phyloP scores from a whole-genome alignment of 2,888 invertebrate genomes.

The Dicyrtoma fusca region DNA sequence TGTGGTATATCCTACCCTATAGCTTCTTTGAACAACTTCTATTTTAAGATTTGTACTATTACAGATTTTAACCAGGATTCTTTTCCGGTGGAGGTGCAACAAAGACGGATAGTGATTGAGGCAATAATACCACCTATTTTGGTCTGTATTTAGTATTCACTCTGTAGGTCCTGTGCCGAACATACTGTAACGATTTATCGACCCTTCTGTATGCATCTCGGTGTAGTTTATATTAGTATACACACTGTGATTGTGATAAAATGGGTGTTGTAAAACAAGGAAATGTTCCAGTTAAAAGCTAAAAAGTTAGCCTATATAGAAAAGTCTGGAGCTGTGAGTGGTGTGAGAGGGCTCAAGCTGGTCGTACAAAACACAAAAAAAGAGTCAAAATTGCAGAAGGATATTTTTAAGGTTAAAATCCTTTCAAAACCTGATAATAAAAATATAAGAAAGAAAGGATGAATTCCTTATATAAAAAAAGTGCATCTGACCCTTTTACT shows the following conservation, averaged over 20 bases:
- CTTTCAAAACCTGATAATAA: too few relatives aligned
- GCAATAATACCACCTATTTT: too few relatives aligned
- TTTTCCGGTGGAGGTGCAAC: too few relatives aligned
- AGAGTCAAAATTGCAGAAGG: background rate
- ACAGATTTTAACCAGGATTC: too few relatives aligned
- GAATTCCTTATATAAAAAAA: background rate
- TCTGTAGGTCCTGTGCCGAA: too few relatives aligned
- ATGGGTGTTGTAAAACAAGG: slow-evolving; percentile 9
- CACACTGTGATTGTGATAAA: background rate
- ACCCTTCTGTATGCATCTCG: background rate
- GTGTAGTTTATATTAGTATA: background rate
- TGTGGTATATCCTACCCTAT: too few relatives aligned
- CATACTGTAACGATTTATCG: too few relatives aligned
- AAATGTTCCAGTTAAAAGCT: background rate
- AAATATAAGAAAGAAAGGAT: slow-evolving; percentile 8
- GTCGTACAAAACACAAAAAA: background rate
- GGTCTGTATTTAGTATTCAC: too few relatives aligned
- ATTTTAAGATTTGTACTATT: background rate
- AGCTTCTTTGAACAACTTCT: too few relatives aligned
- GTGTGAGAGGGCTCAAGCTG: background rate
- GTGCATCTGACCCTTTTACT: slow-evolving; percentile 6
- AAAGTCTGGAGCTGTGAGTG: background rate
- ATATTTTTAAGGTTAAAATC: too few relatives aligned
- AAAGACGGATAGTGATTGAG: too few relatives aligned
- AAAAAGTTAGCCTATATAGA: slow-evolving; percentile 1